phyloP scores from a whole-genome alignment of 2,113 vertebrate genomes.

The Antechinus stuartii region DNA sequence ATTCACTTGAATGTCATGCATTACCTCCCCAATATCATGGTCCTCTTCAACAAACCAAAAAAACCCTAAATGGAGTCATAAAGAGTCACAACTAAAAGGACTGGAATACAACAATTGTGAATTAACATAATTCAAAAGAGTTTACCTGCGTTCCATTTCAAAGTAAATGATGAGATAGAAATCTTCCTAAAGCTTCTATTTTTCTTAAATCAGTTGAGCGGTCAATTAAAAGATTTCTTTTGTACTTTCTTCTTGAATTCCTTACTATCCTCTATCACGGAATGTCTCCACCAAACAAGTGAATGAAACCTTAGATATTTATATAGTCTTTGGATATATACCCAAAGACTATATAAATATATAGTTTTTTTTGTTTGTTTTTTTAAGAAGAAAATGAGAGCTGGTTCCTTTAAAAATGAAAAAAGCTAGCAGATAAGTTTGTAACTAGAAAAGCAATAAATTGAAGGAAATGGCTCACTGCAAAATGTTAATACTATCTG shows the following conservation, averaged over 20 bases:
- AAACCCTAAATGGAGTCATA: not conserved
- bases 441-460: slow-evolving; percentile 43
- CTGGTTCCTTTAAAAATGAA: slow-evolving; percentile 70
- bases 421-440: slow-evolving; percentile 37
- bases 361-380: not conserved
- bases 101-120: not conserved
- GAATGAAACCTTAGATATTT: slow-evolving; percentile 37
- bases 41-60: not conserved
- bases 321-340: not conserved
- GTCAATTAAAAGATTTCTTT: slow-evolving; percentile 27
- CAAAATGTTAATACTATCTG: slow-evolving; percentile 67
- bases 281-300: slow-evolving; percentile 39
- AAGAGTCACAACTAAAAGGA: not conserved
- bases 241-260: slow-evolving; percentile 24
- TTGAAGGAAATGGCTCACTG: slow-evolving; percentile 55
- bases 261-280: slow-evolving; percentile 10
- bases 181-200: not conserved
- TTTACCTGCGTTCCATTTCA: slow-evolving; percentile 1
- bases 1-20: no score
- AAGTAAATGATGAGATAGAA: not conserved
- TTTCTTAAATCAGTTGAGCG: slow-evolving; percentile 9
- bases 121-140: slow-evolving; percentile 13
- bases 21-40: no score
- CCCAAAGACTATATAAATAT: no score
- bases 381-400: not conserved